phyloP scores from a whole-genome alignment of 1,140 invertebrate species.

The Monochamus saltuarius region DNA sequence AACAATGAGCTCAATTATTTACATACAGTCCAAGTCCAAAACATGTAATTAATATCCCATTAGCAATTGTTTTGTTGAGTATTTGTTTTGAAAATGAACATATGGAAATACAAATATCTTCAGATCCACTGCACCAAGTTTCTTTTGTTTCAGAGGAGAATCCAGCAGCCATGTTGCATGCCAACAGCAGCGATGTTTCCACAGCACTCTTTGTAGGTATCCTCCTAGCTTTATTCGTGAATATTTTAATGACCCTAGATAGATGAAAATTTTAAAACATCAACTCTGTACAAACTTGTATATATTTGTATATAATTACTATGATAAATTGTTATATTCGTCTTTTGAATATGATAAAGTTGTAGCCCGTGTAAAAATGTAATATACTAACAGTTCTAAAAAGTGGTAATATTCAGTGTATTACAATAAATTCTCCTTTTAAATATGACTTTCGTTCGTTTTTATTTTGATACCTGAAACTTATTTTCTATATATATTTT shows the following conservation, averaged over 20 bases:
- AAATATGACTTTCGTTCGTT: no score
- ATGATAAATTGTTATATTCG: not conserved
- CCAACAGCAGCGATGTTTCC: slow-evolving; percentile 28
- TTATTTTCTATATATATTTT: no score
- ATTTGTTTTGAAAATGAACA: no score
- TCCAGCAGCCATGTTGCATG: slow-evolving; percentile 38
- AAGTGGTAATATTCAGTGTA: no score
- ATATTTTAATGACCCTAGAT: slow-evolving; percentile 7
- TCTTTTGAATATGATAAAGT: no score
- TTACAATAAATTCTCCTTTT: no score
- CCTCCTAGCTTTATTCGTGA: slow-evolving; percentile 16
- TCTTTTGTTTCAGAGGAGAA: slow-evolving; percentile 34
- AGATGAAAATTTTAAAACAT: slow-evolving; percentile 6
- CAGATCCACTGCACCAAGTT: not conserved
- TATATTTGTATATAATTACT: slow-evolving; percentile 12
- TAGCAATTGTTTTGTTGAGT: not conserved
- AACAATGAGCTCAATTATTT: no score
- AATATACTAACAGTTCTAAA: no score
- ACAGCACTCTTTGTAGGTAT: slow-evolving; percentile 28
- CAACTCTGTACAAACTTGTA: slow-evolving; percentile 5
- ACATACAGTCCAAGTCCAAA: not conserved
- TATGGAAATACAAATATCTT: no score
- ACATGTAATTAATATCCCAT: not conserved
- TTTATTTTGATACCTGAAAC: no score
- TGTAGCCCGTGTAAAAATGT: no score